Evolutionary conservation across 2,888 invertebrate species (phyloP), one percentile per base, ranked within the genome.

Genomic region (Drosophila lacicola): DNA sequence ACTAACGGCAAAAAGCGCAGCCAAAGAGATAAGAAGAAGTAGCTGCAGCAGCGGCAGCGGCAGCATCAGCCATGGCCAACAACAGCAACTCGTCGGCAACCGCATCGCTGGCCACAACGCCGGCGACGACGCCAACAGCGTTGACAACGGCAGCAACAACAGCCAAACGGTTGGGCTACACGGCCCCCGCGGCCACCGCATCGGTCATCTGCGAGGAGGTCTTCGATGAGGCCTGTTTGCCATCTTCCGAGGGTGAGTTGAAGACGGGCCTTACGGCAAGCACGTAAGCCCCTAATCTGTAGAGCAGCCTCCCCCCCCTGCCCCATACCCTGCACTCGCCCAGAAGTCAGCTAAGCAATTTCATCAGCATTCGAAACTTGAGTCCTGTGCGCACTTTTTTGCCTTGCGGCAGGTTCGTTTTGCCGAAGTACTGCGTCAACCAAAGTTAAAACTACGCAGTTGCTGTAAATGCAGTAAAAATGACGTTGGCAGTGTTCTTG

Each of bases 141-240:
- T 37, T 74, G 75, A 69, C 80, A 71, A 72, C 73, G 19, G 74
- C 74, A 25, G 76, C 77, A 6, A 62, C 69, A 56, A 67, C 75
- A 14, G 80, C 78, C 25, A 79, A 76, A 50, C 82, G 88, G 45
- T 79, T 88, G 61, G 88, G 90, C 49, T 89, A 80, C 68, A 82
- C 80, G n/a, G 82, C 90, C 19, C 83, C 90, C 21, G 88, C 90
- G 44, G 77, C 90, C 25, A 57, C 90, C 34, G 83, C 91, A 25
- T 92, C 92, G 42, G 91, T 96, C 82, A 95, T 96, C 88, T 96
- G 96, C 92, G 95, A 96, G 93, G 97, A 97, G 93, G 94, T 97
- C 75, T 97, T 97, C 92, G 96, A 97, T 93, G 97, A 96, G 93
- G 95, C 95, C 89, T 96, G 96, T 90, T 95, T 95, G 92, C 96